Percentiles rank a stretch among this genome's conserved stretches.
phyloP scores from a whole-genome alignment of 1,140 invertebrate species.

The Coptotermes formosanus region DNA sequence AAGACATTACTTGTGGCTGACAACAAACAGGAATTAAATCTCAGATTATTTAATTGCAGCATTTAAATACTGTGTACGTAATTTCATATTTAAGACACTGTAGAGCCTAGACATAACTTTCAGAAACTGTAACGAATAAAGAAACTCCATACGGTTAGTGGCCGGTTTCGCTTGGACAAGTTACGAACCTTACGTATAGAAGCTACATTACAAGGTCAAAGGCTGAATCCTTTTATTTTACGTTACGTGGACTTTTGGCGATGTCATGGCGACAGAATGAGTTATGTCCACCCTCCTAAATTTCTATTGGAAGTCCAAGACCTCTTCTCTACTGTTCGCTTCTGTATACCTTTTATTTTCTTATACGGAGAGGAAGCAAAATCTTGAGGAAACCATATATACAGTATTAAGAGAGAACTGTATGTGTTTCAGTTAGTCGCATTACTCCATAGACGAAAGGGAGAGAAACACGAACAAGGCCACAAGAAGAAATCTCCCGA shows the following conservation, averaged over 20 bases:
- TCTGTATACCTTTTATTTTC: background rate
- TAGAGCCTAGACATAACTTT: too few relatives aligned
- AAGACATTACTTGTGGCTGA: too few relatives aligned
- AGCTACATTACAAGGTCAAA: background rate
- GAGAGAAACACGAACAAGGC: background rate
- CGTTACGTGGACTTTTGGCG: background rate
- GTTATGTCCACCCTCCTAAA: background rate
- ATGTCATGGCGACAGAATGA: background rate
- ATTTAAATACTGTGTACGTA: too few relatives aligned
- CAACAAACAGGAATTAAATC: too few relatives aligned
- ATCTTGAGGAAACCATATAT: conserved; percentile 14
- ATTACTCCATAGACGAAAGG: background rate
- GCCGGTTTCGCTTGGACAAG: background rate
- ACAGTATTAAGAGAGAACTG: conserved; percentile 1
- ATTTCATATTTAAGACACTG: too few relatives aligned
- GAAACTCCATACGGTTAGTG: background rate
- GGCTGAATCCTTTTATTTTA: background rate
- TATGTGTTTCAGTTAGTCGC: conserved; percentile 1
- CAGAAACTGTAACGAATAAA: background rate
- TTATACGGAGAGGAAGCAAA: background rate
- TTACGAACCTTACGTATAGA: background rate
- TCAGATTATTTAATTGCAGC: too few relatives aligned
- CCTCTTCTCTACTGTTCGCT: background rate
- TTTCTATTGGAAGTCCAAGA: background rate
- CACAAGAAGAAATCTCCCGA: conserved; percentile 10